A percentile compares a stretch with the other conserved stretches of the same genome.
Conservation (phyloP, 2,888 invertebrate genomes). For the Ditylenchus weischeri region DNA sequence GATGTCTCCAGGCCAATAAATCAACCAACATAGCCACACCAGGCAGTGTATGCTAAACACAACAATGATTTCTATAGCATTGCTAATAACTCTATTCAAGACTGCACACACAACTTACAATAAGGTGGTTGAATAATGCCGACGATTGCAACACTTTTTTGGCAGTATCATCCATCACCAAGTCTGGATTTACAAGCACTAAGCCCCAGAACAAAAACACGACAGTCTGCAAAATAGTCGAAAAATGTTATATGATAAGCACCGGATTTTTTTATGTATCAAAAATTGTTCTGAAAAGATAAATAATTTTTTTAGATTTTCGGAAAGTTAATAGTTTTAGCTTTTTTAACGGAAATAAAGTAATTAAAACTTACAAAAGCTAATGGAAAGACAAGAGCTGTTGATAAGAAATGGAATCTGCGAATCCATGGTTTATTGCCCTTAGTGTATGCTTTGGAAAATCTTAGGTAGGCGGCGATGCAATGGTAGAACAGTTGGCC, state of each 20-base stretch:
- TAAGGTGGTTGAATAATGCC: slow-evolving; percentile 50
- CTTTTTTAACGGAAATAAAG: too few relatives aligned
- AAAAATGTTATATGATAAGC: not conserved
- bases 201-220: slow-evolving; percentile 53
- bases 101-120: slow-evolving; percentile 33
- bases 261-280: too few relatives aligned
- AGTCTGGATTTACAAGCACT: slow-evolving; percentile 43
- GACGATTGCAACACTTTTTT: slow-evolving; percentile 38
- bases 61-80: not conserved
- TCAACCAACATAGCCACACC: slow-evolving; percentile 46
- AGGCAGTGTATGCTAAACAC: slow-evolving; percentile 53
- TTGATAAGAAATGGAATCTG: slow-evolving; percentile 32
- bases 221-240: slow-evolving; percentile 41
- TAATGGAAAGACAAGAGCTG: slow-evolving; percentile 31
- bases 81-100: not conserved
- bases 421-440: not conserved
- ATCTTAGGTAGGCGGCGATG: slow-evolving; percentile 26
- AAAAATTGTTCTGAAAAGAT: too few relatives aligned
- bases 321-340: too few relatives aligned
- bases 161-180: slow-evolving; percentile 43
- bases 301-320: too few relatives aligned
- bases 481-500: slow-evolving; percentile 49
- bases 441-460: not conserved
- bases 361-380: slow-evolving; percentile 21
- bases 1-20: slow-evolving; percentile 41